These are phyloP conservation scores for Muscicapa comitata DNA, from an alignment of 2,797 vertebrate species.

Conservation along the genomic window DNA sequence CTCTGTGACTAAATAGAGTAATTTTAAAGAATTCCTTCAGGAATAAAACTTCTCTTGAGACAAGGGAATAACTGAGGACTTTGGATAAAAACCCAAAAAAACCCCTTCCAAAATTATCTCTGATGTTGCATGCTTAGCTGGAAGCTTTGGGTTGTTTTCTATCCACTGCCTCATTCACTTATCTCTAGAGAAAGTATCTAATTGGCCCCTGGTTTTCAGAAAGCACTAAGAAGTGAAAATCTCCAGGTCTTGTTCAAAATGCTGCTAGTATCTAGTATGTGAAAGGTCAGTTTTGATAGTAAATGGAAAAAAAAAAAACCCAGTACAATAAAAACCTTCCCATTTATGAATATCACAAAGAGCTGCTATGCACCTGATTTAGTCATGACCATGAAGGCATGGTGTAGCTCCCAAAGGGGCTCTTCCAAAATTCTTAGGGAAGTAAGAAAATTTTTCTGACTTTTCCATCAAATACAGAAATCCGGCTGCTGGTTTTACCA, in stretches of 20 bases:
- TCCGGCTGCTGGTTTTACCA: not conserved
- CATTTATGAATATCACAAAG: not conserved
- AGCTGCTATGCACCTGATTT: not conserved
- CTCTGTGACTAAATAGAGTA: not conserved
- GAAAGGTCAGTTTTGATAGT: not conserved
- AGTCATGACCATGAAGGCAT: not conserved
- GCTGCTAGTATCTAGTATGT: not conserved
- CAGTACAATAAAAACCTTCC: not conserved
- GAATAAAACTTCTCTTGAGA: not conserved
- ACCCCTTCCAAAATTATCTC: not conserved
- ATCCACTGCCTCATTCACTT: not conserved
- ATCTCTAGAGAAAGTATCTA: not conserved
- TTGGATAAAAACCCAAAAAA: not conserved
- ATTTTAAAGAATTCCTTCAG: not conserved
- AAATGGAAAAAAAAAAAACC: rapidly evolving
- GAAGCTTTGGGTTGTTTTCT: not conserved
- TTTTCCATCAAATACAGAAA: not conserved
- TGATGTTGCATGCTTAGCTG: not conserved
- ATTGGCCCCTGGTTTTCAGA: not conserved
- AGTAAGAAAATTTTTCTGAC: not conserved
- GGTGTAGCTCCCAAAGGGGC: not conserved
- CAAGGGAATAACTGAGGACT: not conserved
- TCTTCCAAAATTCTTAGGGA: not conserved
- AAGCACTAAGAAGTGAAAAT: not conserved
- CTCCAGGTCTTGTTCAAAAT: not conserved